Evolutionary conservation across 2,888 invertebrate species (phyloP).

Genomic region (Opisthograptis luteolata): DNA sequence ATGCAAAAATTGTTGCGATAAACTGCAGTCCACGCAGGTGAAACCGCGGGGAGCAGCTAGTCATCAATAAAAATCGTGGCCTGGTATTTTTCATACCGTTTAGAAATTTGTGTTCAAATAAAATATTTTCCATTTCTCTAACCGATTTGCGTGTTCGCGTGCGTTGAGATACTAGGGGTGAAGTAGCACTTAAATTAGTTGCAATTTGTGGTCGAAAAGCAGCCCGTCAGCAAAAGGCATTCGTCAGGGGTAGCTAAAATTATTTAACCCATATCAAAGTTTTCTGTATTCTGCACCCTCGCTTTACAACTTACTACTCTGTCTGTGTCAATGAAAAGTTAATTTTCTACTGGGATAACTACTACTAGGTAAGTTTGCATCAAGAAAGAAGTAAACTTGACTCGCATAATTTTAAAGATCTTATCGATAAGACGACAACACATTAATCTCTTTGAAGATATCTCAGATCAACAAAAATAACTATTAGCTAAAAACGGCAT

Average conservation of each 20-base stretch:
- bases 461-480: too few relatives aligned
- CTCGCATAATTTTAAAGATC: too few relatives aligned
- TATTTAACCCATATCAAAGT: slow-evolving; percentile 68
- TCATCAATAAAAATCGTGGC: not conserved
- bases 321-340: too few relatives aligned
- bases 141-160: slow-evolving; percentile 77
- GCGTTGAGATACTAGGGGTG: slow-evolving; percentile 68
- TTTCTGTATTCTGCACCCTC: slow-evolving; percentile 31
- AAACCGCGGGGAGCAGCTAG: too few relatives aligned
- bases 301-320: slow-evolving; percentile 3
- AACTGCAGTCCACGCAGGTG: too few relatives aligned
- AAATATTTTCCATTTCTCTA: slow-evolving; percentile 38
- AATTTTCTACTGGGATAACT: too few relatives aligned
- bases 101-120: not conserved
- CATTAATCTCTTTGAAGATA: too few relatives aligned
- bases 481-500: not conserved
- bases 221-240: slow-evolving; percentile 65
- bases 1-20: too few relatives aligned
- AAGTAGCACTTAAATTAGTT: slow-evolving; percentile 80
- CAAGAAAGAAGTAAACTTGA: too few relatives aligned
- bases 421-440: too few relatives aligned
- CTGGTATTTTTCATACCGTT: slow-evolving; percentile 4
- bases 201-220: slow-evolving; percentile 79
- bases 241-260: slow-evolving; percentile 70
- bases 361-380: too few relatives aligned